Evolutionary conservation across 2,888 invertebrate species (phyloP).

Genomic region (Drosophila quinaria): DNA sequence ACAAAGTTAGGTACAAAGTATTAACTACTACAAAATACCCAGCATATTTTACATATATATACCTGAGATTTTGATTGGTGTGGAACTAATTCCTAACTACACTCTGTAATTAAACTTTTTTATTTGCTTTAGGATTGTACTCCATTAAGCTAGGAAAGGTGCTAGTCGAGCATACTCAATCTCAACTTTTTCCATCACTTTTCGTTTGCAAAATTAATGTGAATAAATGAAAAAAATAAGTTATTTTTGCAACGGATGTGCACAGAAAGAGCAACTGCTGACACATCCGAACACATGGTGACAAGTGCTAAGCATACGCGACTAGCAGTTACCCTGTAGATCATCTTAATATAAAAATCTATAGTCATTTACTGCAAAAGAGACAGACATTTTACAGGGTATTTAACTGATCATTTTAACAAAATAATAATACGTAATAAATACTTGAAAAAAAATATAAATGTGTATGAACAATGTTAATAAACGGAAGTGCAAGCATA

Average conservation of each 20-base stretch:
- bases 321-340: constrained; percentile 6
- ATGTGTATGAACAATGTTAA: constrained; percentile 47
- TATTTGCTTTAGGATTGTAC: neutral
- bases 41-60: neutral
- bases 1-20: neutral
- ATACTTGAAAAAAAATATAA: constrained; percentile 39
- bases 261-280: constrained; percentile 49
- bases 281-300: constrained; percentile 42
- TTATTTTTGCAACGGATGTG: constrained; percentile 62
- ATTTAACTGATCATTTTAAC: neutral
- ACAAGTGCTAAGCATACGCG: neutral
- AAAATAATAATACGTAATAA: constrained; percentile 48
- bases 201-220: constrained; percentile 53
- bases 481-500: constrained; percentile 66
- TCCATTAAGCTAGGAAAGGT: neutral
- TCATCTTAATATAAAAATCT: no score
- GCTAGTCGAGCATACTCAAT: constrained; percentile 23
- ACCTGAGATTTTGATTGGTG: neutral
- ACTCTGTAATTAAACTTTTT: neutral
- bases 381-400: constrained; percentile 3
- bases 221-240: constrained; percentile 37
- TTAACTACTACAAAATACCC: neutral
- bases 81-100: no score
- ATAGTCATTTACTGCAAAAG: neutral
- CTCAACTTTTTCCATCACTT: neutral